Conservation (phyloP, 2,797 vertebrate genomes). For the Amniataba percoides region DNA sequence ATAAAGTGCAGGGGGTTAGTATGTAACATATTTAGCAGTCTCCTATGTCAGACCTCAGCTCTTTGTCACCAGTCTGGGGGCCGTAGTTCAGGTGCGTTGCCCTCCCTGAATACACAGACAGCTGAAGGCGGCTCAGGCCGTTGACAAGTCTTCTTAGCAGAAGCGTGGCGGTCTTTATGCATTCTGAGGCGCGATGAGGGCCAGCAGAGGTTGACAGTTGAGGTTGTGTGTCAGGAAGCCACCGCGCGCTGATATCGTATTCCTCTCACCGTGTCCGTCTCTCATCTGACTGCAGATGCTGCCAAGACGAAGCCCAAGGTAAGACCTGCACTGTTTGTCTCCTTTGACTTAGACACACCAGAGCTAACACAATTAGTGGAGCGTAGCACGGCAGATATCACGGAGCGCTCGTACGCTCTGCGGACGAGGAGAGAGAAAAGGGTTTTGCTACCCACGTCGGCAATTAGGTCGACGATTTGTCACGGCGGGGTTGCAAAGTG, state of each 20-base stretch:
- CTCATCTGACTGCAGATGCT: slow-evolving; percentile 90
- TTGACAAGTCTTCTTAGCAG: slow-evolving; percentile 66
- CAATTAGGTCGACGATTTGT: neutral
- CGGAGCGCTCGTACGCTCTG: neutral
- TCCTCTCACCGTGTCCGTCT: slow-evolving; percentile 69
- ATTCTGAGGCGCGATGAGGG: slow-evolving; percentile 69
- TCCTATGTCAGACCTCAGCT: slow-evolving; percentile 8
- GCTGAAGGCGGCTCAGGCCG: slow-evolving; percentile 48
- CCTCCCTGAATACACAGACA: slow-evolving; percentile 48
- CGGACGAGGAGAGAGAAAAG: neutral
- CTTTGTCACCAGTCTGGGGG: slow-evolving; percentile 36
- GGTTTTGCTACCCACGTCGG: neutral
- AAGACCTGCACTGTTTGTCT: slow-evolving; percentile 74
- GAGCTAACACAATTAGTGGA: slow-evolving; percentile 41
- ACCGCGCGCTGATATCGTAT: slow-evolving; percentile 67
- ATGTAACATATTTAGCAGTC: slow-evolving; percentile 22
- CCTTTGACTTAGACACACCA: slow-evolving; percentile 51
- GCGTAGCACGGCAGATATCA: slow-evolving; percentile 22
- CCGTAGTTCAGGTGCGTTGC: slow-evolving; percentile 41
- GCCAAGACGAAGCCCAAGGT: slow-evolving; percentile 88
- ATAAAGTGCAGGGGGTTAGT: too few species aligned
- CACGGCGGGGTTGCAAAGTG: neutral
- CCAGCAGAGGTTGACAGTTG: slow-evolving; percentile 76
- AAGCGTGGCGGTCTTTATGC: slow-evolving; percentile 66
- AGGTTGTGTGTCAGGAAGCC: slow-evolving; percentile 74